A percentile compares a stretch with the other conserved stretches of the same genome.
These are phyloP conservation scores for Celastrina argiolus DNA, from an alignment of 2,888 invertebrate genomes.

Conservation along the genomic window DNA sequence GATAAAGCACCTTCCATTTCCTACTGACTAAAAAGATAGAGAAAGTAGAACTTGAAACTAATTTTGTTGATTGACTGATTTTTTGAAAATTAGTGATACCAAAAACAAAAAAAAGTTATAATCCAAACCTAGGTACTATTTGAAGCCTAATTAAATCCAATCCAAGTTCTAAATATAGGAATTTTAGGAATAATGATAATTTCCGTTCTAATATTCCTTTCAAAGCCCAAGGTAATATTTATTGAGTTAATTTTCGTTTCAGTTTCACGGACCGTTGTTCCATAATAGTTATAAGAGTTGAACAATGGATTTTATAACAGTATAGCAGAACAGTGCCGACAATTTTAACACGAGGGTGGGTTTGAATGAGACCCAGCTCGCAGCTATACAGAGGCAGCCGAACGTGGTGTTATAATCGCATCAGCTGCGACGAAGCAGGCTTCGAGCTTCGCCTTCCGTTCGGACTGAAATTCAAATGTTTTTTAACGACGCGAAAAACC, in stretches of 20 bases:
- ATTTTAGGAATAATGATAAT: neutral
- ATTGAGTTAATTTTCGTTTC: constrained; percentile 38
- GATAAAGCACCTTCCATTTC: no score
- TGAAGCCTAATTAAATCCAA: no score
- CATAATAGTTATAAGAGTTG: constrained; percentile 72
- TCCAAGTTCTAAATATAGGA: no score
- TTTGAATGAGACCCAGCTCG: constrained; percentile 58
- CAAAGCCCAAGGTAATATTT: constrained; percentile 37
- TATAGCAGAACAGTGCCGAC: constrained; percentile 64
- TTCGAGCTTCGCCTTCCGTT: constrained; percentile 38
- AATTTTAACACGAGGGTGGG: constrained; percentile 71
- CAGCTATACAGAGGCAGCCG: constrained; percentile 79
- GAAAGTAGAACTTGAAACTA: no score
- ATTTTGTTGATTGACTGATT: no score
- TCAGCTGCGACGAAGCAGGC: constrained; percentile 60
- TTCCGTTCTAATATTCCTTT: constrained; percentile 7
- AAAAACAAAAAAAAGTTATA: no score
- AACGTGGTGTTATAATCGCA: constrained; percentile 84
- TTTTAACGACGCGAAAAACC: constrained; percentile 72
- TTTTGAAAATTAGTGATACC: no score
- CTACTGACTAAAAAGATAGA: no score
- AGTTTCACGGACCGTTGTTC: constrained; percentile 69
- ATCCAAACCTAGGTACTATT: no score
- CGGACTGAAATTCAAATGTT: constrained; percentile 47
- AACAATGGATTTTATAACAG: constrained; percentile 71